Evolutionary conservation across 2,888 invertebrate genomes (phyloP), one percentile per base, ranked within the genome.

Genomic region (Melanostoma mellinum): DNA sequence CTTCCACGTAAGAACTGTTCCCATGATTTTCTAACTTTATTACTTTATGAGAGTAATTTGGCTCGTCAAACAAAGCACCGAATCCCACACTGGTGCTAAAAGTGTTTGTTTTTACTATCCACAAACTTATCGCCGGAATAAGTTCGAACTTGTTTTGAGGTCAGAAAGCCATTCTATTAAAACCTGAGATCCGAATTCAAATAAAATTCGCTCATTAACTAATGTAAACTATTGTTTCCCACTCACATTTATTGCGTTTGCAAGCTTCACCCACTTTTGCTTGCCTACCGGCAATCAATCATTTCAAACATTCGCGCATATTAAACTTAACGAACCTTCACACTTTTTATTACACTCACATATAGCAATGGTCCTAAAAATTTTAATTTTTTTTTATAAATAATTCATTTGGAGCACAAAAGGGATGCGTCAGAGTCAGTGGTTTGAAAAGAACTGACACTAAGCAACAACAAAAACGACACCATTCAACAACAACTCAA

Each of bases 401-500:
- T 82, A 40, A 78, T 82, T 82, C 73, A 82, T 78, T 73, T 3
- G 61, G 6, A 73, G 33, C 38, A 38, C 36, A 30, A 61, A 68
- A 67, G 61, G 65, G 44, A 77, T 77, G 72, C 72, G 67, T 68
- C 46, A 55, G 67, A 55, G 67, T 67, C 60, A 67, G 20, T 20
- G 20, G 20, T 72, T 71, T 81, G 32, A 68, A 68, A 68, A 35
- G 36, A 61, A 5, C 55, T 61, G 67, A 81, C 72, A 73, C 73
- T 63, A 73, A 32, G 61, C 72, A 77, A 68, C 81, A 82, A 78
- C 73, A 82, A 82, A 65, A 82, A 77, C 73, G 73, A 82, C 82
- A 82, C 82, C 82, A 68, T 69, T 78, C 82, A 73, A 82, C 82
- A 82, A 58, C 82, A 78, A 20, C 20, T 20, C 20, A 20, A 20